Evolutionary conservation across 2,113 vertebrate species (phyloP).

Genomic region (Pomatorhinus ruficollis): DNA sequence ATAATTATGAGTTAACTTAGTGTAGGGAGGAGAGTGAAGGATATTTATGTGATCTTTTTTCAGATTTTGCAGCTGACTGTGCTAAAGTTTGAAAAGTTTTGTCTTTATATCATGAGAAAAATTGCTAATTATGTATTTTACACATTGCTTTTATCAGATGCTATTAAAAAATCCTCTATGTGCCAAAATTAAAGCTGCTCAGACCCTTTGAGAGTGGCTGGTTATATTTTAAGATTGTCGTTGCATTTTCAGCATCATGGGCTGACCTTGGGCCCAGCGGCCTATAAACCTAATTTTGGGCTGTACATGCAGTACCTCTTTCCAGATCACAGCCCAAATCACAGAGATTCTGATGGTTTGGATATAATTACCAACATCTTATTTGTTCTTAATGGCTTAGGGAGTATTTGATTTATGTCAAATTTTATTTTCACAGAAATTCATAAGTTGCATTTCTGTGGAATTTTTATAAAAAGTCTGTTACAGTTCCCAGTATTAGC

Average conservation of each 20-base stretch:
- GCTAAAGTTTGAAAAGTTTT: neutral
- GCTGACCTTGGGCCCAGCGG: neutral
- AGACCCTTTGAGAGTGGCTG: neutral
- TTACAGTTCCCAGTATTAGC: neutral
- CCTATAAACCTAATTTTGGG: neutral
- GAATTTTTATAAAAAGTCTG: neutral
- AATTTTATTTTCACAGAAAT: neutral
- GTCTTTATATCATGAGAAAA: neutral
- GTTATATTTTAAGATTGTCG: neutral
- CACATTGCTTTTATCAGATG: neutral
- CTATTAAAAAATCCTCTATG: neutral
- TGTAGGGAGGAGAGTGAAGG: neutral
- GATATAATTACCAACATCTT: neutral
- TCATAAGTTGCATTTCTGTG: accelerated
- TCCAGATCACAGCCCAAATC: neutral
- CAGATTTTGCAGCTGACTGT: neutral
- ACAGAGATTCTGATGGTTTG: neutral
- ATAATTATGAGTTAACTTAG: neutral
- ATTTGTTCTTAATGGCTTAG: neutral
- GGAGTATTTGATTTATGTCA: neutral
- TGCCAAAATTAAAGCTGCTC: neutral
- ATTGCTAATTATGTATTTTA: neutral
- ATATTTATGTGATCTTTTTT: neutral
- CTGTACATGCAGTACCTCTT: neutral
- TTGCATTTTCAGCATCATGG: neutral